phyloP scores from a whole-genome alignment of 2,113 vertebrate species.

The Nyctibius bracteatus region DNA sequence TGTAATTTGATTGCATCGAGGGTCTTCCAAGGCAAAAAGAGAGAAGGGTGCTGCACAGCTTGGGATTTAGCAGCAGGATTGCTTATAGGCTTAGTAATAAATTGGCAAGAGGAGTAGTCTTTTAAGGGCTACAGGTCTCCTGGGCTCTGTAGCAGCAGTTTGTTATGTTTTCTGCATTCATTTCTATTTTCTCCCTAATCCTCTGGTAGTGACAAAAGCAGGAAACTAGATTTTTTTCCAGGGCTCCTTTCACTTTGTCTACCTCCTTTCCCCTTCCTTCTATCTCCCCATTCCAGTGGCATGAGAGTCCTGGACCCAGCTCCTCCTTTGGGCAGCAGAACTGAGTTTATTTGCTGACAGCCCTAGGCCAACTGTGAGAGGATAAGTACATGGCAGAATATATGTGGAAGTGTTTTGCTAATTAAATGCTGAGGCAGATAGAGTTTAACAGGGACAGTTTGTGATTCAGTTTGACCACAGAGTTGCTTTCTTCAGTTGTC shows the following conservation, averaged over 20 bases:
- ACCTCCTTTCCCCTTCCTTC: accelerated
- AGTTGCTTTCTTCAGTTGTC: neutral
- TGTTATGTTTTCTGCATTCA: neutral
- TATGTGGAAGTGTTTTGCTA: neutral
- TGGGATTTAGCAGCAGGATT: neutral
- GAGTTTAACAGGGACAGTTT: neutral
- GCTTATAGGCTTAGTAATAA: neutral
- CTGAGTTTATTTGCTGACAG: neutral
- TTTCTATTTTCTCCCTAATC: neutral
- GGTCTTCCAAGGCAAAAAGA: too few species aligned
- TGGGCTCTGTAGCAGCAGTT: neutral
- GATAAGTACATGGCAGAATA: neutral
- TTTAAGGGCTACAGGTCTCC: neutral
- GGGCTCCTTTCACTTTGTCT: accelerated
- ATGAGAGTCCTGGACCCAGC: neutral
- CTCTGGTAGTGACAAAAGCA: neutral
- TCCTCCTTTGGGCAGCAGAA: neutral
- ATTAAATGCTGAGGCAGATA: neutral
- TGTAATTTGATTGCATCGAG: too few species aligned
- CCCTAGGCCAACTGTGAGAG: neutral
- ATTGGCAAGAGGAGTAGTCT: accelerated
- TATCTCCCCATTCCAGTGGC: accelerated
- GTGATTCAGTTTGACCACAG: neutral
- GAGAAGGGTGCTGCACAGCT: accelerated
- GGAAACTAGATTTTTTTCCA: neutral